A percentile compares a stretch with the other conserved stretches of the same genome.
Conservation (phyloP, 2,888 invertebrate genomes). For the Drosophila neotestacea region DNA sequence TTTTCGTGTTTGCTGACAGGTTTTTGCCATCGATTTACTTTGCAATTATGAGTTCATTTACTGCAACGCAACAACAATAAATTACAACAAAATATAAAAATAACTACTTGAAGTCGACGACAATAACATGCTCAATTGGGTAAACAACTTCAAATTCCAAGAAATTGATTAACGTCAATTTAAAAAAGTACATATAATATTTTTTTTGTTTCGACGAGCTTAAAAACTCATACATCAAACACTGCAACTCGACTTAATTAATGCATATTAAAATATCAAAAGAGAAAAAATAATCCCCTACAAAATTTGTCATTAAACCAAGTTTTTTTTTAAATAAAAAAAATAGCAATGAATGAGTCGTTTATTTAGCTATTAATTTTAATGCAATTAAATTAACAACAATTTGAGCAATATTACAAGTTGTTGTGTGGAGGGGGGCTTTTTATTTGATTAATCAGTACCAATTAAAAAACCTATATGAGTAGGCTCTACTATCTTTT, state of each 20-base stretch:
- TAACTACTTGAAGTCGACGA: conserved; percentile 38
- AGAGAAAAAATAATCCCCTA: conserved; percentile 10
- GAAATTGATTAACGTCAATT: conserved; percentile 66
- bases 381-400: conserved; percentile 11
- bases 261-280: conserved; percentile 39
- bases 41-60: conserved; percentile 39
- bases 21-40: conserved; percentile 38
- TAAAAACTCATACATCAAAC: conserved; percentile 16
- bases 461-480: neutral
- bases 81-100: conserved; percentile 17
- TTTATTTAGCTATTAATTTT: conserved; percentile 19
- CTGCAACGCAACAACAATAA: conserved; percentile 13
- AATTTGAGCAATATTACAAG: conserved; percentile 2
- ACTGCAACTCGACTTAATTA: conserved; percentile 52
- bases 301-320: conserved; percentile 30
- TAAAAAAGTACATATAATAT: conserved; percentile 33
- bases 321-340: neutral
- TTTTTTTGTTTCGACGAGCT: conserved; percentile 13
- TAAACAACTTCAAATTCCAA: conserved; percentile 67
- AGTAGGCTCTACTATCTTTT: conserved; percentile 1
- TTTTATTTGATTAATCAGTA: conserved; percentile 15
- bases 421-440: conserved; percentile 5
- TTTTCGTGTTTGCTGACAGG: conserved; percentile 32
- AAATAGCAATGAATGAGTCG: neutral
- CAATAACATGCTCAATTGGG: conserved; percentile 49